phyloP scores from a whole-genome alignment of 2,888 invertebrate genomes.

The Drosophila recens region DNA sequence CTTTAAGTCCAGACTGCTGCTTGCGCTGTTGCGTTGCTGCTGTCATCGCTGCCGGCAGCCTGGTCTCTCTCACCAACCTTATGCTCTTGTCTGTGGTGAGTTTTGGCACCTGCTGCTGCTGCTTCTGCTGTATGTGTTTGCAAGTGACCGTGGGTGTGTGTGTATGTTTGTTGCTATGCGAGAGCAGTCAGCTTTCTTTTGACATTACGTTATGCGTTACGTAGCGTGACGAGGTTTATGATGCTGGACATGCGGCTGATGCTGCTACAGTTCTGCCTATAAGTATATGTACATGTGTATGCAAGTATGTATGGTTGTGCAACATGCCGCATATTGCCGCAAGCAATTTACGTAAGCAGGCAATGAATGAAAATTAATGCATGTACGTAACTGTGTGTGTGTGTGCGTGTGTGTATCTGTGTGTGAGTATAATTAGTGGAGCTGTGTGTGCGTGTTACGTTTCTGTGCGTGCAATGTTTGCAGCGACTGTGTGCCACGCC shows the following conservation, averaged over 20 bases:
- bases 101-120: conserved; percentile 62
- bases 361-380: conserved; percentile 50
- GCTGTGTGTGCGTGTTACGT: conserved; percentile 17
- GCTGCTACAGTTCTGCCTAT: conserved; percentile 12
- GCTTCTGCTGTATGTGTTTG: not conserved
- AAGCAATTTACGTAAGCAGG: conserved; percentile 50
- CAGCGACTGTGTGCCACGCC: conserved; percentile 59
- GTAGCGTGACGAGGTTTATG: conserved; percentile 43
- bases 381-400: conserved; percentile 1
- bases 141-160: not conserved
- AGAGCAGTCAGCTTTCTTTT: conserved; percentile 38
- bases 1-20: conserved; percentile 34
- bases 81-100: conserved; percentile 53
- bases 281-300: not conserved
- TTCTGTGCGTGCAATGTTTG: conserved; percentile 54
- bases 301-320: conserved; percentile 36
- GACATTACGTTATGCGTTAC: conserved; percentile 47
- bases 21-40: conserved; percentile 3
- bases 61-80: not conserved
- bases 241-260: not conserved
- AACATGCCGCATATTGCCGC: conserved; percentile 40
- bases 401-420: conserved; percentile 12
- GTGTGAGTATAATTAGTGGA: conserved; percentile 9
- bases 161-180: conserved; percentile 39
- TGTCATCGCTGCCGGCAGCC: not conserved